Conservation (phyloP, 2,888 invertebrate genomes). For the Galeopsomyia nigrocyanea region DNA sequence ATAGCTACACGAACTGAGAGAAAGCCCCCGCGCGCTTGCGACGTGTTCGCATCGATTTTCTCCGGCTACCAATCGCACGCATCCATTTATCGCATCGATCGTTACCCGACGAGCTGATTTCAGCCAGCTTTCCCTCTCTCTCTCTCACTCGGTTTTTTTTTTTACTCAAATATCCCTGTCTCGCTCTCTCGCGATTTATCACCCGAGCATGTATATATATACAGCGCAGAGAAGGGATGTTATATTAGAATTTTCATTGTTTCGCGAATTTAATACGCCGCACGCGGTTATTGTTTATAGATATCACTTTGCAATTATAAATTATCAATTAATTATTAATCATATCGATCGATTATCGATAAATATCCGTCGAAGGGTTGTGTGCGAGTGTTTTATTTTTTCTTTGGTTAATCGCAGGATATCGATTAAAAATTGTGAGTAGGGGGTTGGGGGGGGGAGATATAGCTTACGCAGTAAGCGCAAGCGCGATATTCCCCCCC, state of each 20-base stretch:
- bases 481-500: constrained; percentile 18
- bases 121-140: constrained; percentile 59
- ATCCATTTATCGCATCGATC: constrained; percentile 85
- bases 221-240: not conserved
- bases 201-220: too few relatives aligned
- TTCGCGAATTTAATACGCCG: constrained; percentile 1
- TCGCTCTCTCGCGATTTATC: constrained; percentile 40
- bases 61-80: constrained; percentile 76
- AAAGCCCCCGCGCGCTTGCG: not conserved
- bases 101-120: constrained; percentile 65
- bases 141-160: constrained; percentile 25
- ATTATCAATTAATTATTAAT: not conserved
- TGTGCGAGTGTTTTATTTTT: too few relatives aligned
- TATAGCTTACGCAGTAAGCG: constrained; percentile 12
- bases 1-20: constrained; percentile 20
- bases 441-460: too few relatives aligned
- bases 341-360: constrained; percentile 41
- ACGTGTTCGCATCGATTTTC: constrained; percentile 63
- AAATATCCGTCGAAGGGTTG: not conserved
- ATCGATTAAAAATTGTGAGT: too few relatives aligned
- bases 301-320: not conserved
- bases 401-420: too few relatives aligned
- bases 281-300: constrained; percentile 6
- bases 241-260: constrained; percentile 4
- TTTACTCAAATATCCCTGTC: constrained; percentile 24